Evolutionary conservation across 2,888 invertebrate species (phyloP).

Genomic region (Drosophila quinaria): DNA sequence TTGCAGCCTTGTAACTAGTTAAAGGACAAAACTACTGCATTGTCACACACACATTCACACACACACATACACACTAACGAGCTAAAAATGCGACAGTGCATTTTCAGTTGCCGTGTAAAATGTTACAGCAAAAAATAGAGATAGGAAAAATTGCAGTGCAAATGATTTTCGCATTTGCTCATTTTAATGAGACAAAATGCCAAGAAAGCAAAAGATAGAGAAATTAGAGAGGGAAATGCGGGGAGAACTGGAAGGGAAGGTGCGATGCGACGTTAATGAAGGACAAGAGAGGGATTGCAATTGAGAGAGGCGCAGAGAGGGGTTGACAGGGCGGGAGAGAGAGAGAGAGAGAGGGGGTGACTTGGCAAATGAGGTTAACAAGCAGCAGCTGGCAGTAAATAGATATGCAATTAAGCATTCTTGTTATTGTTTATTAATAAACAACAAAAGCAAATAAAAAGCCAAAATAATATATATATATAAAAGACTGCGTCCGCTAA

Average conservation of each 20-base stretch:
- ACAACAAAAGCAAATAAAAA: slow-evolving; percentile 43
- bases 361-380: slow-evolving; percentile 48
- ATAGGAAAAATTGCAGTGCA: slow-evolving; percentile 38
- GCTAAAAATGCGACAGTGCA: slow-evolving; percentile 51
- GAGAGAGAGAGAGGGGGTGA: neutral
- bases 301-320: slow-evolving; percentile 2
- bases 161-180: slow-evolving; percentile 61
- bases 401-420: slow-evolving; percentile 73
- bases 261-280: slow-evolving; percentile 42
- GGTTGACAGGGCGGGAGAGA: neutral
- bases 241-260: neutral
- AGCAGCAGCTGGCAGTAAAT: slow-evolving; percentile 51
- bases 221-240: slow-evolving; percentile 6
- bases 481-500: slow-evolving; percentile 43
- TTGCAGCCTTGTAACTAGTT: slow-evolving; percentile 65
- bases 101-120: slow-evolving; percentile 33
- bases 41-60: slow-evolving; percentile 31
- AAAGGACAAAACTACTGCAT: slow-evolving; percentile 75
- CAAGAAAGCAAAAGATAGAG: slow-evolving; percentile 15
- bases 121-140: slow-evolving; percentile 5
- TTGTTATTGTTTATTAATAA: slow-evolving; percentile 78
- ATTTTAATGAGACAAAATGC: slow-evolving; percentile 70
- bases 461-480: slow-evolving; percentile 13
- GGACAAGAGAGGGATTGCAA: slow-evolving; percentile 16
- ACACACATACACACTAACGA: slow-evolving; percentile 39